Evolutionary conservation across 2,797 vertebrate species (phyloP), one percentile per base, ranked within the genome.

Genomic region (Gymnopithys bicolor): DNA sequence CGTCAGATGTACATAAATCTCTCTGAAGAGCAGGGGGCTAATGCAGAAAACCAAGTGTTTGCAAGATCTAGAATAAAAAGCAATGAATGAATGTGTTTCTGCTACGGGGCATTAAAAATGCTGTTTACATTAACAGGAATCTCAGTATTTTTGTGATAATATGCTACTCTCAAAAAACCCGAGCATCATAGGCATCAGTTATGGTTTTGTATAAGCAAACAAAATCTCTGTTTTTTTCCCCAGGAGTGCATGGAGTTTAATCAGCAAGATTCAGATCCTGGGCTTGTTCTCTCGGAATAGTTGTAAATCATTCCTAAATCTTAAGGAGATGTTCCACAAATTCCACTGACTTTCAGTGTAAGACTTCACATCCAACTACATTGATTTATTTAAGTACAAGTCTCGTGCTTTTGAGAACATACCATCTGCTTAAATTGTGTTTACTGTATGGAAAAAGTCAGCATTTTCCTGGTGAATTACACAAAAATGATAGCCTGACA

Each of bases 381-480:
- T 0, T 94, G 96, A 96, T 97, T 97, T 97, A 94, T 95, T 94
- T 96, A 97, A 97, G 88, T 94, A 64, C 81, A 95, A 89, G 86
- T 96, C 94, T 96, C 33, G 21, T 88, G 69, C 70, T 96, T 88
- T 84, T 51, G 82, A 93, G 87, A 96, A 73, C 48, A 76, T 59
- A 70, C 70, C 67, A 82, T 95, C 95, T 97, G 81, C 87, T 94
- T 89, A 97, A 97, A 91, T 85, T 95, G 94, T 95, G 84, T 97
- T 98, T 96, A 93, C 87, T 91, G 32, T 63, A 43, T 91, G 90
- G 88, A 93, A 92, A 43, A 94, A 97, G 89, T 93, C 96, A 96
- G 94, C 68, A 0, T 97, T 97, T 97, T 95, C 78, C 92, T 78
- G 71, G 91, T 52, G 89, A 96, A 88, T 93, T 97, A 84, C 33